Evolutionary conservation across 2,113 vertebrate species (phyloP).

Genomic region (Pungitius pungitius): DNA sequence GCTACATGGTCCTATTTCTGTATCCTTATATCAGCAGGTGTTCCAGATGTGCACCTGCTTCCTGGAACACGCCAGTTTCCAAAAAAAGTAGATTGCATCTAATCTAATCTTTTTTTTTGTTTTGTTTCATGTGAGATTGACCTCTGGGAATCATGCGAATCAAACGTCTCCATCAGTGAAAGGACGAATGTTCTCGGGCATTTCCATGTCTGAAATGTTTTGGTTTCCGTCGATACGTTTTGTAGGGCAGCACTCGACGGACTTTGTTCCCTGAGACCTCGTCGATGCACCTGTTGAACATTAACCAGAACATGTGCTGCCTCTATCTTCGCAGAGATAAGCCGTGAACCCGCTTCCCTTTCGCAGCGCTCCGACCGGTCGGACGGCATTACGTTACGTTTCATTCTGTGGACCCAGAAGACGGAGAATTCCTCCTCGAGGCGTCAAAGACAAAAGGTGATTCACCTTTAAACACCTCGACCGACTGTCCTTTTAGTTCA

Average conservation of each 20-base stretch:
- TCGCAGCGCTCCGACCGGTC: conserved; percentile 56
- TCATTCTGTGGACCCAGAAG: conserved; percentile 30
- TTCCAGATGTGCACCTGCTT: too few relatives aligned
- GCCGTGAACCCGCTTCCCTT: conserved; percentile 62
- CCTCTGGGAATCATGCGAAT: neutral
- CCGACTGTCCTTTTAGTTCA: conserved; percentile 73
- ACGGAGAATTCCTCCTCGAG: neutral
- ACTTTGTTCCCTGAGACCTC: conserved; percentile 56
- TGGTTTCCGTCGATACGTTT: conserved; percentile 20
- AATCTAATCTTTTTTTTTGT: neutral
- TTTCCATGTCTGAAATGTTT: neutral
- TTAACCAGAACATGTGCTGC: conserved; percentile 65
- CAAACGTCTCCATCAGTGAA: neutral
- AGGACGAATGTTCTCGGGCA: neutral
- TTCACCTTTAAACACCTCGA: neutral
- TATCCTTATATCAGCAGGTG: neutral
- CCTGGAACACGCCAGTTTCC: neutral
- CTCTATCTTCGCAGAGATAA: conserved; percentile 67
- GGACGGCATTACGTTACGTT: conserved; percentile 50
- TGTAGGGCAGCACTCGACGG: conserved; percentile 13
- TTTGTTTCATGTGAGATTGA: neutral
- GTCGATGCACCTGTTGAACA: conserved; percentile 71
- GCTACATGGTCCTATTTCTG: conserved; percentile 1
- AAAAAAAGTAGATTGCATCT: neutral
- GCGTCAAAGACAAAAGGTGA: neutral